Conservation (phyloP, 92 coral and sea anemone genomes). For the Virgularia gustaviana region DNA sequence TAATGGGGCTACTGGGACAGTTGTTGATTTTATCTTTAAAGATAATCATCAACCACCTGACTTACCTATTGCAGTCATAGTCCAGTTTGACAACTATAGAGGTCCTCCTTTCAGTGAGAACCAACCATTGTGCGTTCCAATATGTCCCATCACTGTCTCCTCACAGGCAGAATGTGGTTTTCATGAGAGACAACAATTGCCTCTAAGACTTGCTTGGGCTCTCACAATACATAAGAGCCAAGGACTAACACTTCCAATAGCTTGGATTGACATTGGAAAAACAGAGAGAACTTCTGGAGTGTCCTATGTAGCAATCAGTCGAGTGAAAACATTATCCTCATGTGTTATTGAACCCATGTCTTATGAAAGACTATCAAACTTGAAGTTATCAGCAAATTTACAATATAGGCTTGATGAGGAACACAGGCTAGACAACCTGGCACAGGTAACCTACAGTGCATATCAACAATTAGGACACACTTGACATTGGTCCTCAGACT, state of each 20-base stretch:
- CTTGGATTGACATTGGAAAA: constrained; percentile 50
- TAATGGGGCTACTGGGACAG: constrained; percentile 60
- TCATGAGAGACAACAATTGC: constrained; percentile 49
- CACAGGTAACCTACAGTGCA: constrained; percentile 10
- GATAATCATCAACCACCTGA: constrained; percentile 60
- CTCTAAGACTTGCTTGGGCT: constrained; percentile 53
- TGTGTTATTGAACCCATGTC: constrained; percentile 33
- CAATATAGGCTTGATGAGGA: constrained; percentile 29
- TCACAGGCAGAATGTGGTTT: constrained; percentile 21
- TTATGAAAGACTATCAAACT: constrained; percentile 3
- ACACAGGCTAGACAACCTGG: constrained; percentile 12
- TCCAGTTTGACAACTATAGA: constrained; percentile 54
- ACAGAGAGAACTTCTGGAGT: constrained; percentile 43
- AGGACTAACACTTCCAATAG: constrained; percentile 53
- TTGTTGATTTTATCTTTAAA: constrained; percentile 52
- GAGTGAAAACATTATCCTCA: constrained; percentile 29
- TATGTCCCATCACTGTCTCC: constrained; percentile 52
- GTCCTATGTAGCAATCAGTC: constrained; percentile 50
- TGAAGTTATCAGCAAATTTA: constrained; percentile 8
- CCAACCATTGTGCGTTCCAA: constrained; percentile 56
- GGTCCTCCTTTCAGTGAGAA: constrained; percentile 51
- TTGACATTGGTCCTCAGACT: constrained; percentile 5
- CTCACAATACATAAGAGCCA: constrained; percentile 30
- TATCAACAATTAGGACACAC: background rate
- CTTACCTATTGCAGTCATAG: constrained; percentile 58